phyloP scores from a whole-genome alignment of 2,113 vertebrate genomes.

The Carassius auratus region DNA sequence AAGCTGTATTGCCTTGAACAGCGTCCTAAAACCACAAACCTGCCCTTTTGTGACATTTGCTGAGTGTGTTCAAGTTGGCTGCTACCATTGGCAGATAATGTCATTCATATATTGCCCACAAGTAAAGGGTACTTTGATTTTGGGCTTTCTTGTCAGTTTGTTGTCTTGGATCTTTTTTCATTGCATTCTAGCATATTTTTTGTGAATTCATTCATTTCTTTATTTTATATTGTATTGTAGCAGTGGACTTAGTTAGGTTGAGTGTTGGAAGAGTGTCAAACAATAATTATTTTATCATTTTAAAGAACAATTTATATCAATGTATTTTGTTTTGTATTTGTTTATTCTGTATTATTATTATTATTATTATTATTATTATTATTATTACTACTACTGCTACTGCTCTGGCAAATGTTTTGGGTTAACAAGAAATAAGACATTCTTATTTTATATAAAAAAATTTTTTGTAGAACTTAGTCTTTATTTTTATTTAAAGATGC shows the following conservation, averaged over 20 bases:
- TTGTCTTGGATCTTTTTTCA: neutral
- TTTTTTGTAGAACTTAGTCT: neutral
- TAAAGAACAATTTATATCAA: neutral
- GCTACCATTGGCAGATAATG: constrained; percentile 20
- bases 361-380: no score
- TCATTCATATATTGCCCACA: constrained; percentile 12
- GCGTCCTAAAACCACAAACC: constrained; percentile 14
- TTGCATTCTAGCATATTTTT: neutral
- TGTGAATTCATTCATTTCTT: neutral
- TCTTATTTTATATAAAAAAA: no score
- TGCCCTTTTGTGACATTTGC: constrained; percentile 43
- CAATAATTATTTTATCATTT: neutral
- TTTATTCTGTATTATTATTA: neutral
- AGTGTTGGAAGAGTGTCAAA: neutral
- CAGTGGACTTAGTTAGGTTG: neutral
- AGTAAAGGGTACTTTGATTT: neutral
- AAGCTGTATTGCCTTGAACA: neutral
- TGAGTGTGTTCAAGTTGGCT: constrained; percentile 22
- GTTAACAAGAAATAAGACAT: neutral
- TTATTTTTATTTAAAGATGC: neutral
- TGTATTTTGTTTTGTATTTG: neutral
- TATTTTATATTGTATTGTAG: neutral
- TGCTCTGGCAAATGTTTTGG: neutral
- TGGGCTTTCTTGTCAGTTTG: neutral
- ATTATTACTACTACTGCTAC: no score